phyloP scores from a whole-genome alignment of 2,888 invertebrate genomes.

The Rhopalosiphum nymphaeae region DNA sequence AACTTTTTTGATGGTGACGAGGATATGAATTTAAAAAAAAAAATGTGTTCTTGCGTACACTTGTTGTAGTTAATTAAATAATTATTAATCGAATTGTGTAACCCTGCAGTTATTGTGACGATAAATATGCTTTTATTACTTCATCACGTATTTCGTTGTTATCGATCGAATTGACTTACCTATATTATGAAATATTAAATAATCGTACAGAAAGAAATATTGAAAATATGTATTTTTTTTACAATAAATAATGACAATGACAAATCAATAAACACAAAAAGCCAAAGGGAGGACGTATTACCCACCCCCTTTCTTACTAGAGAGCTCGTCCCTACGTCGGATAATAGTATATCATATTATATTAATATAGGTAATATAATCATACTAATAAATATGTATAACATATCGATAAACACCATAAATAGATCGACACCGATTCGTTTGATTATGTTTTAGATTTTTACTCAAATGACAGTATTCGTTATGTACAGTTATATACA shows the following conservation, averaged over 20 bases:
- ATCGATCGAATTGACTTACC: no score
- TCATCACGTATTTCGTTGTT: no score
- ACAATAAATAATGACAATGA: not conserved
- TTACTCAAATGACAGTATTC: not conserved
- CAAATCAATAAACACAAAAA: not conserved
- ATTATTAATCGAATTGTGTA: no score
- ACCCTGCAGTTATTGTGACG: no score
- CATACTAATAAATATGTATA: not conserved
- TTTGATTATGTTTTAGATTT: not conserved
- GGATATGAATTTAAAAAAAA: not conserved
- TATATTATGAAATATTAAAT: no score
- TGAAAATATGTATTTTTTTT: not conserved
- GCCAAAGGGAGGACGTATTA: not conserved
- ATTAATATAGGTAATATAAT: not conserved
- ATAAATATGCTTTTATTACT: no score
- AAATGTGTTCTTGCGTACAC: not conserved
- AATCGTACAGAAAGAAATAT: no score
- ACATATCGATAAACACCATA: not conserved
- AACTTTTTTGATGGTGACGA: not conserved
- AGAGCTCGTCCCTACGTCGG: not conserved
- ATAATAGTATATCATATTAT: not conserved
- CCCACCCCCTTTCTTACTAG: rapidly evolving
- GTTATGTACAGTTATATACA: not conserved
- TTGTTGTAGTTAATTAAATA: no score
- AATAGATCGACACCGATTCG: not conserved